Evolutionary conservation across 2,888 invertebrate genomes (phyloP), one percentile per base, ranked within the genome.

Genomic region (Protonemura montana): DNA sequence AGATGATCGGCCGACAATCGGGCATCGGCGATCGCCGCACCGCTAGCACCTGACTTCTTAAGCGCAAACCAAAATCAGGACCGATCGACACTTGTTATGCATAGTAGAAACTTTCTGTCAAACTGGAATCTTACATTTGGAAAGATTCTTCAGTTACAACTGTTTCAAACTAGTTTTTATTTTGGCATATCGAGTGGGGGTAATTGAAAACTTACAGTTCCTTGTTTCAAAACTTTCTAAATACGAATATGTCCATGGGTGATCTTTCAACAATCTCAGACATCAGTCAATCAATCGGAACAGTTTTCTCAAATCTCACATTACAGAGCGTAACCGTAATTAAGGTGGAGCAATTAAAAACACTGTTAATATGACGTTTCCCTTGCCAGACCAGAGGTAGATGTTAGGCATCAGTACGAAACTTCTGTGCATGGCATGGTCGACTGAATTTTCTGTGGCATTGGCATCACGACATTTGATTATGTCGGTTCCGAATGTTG

Each of bases 181-280:
- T 59, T 59, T 59, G 59, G 59, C 59, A 59, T 59, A 59, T 59
- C 59, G 7, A 59, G 59, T 59, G 59, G 59, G 59, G 59, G 59
- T 59, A 59, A 59, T 59, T 59, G 59, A 59, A 59, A 59, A 21
- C 59, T 7, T 59, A 59, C 59, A 59, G 59, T 59, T 59, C 59
- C 59, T 59, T 59, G 59, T 59, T 59, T 59, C 59, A 59, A 59
- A 59, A 59, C 59, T 59, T 59, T 59, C 59, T 59, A 59, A 59
- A 59, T 59, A 59, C 59, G 59, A 59, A 59, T 59, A 59, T 59
- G 59, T 59, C 59, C 59, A 59, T 59, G 21, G 59, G 59, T 59
- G 59, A 59, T 59, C 59, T 59, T 59, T 59, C 59, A 59, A 21
- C 59, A 59, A 59, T 59, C 59, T 35, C 59, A 59, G 59, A 10